phyloP scores from a whole-genome alignment of 2,888 invertebrate species.

The Cosmopolites sordidus region DNA sequence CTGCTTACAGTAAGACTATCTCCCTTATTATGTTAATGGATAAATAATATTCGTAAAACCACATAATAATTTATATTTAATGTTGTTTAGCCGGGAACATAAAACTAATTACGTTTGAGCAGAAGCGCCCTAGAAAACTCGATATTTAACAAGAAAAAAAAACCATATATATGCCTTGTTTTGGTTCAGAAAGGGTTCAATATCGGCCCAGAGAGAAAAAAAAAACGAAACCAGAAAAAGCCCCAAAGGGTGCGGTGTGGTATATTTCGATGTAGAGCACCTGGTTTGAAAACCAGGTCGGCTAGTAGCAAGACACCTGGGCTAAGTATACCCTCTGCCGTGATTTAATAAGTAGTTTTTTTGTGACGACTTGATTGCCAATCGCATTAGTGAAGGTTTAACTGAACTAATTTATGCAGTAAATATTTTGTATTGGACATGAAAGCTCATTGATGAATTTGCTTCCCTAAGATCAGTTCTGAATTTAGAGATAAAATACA shows the following conservation, averaged over 20 bases:
- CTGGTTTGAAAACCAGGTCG: constrained; percentile 46
- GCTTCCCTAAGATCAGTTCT: no score
- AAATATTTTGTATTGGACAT: no score
- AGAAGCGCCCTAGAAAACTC: neutral
- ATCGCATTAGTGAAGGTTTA: no score
- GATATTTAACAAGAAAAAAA: constrained; percentile 22
- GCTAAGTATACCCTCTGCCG: constrained; percentile 32
- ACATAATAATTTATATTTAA: no score
- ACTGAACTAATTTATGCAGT: no score
- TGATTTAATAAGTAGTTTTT: constrained; percentile 41
- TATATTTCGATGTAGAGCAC: constrained; percentile 42
- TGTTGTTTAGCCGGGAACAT: no score
- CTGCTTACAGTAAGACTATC: no score
- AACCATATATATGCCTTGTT: constrained; percentile 35
- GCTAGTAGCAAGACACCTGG: constrained; percentile 45
- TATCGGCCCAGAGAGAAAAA: constrained; percentile 34
- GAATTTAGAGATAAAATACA: no score
- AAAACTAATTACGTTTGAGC: neutral
- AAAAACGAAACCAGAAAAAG: constrained; percentile 12
- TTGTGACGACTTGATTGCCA: constrained; percentile 16
- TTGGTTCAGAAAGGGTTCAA: constrained; percentile 35
- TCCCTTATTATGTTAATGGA: no score
- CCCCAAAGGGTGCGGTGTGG: constrained; percentile 32
- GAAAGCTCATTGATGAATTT: no score
- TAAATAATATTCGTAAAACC: no score